Percentiles rank a stretch among this genome's conserved stretches.
These are phyloP conservation scores for Schizopygopsis pylzovi DNA, from an alignment of 2,797 vertebrate genomes.

Conservation along the genomic window DNA sequence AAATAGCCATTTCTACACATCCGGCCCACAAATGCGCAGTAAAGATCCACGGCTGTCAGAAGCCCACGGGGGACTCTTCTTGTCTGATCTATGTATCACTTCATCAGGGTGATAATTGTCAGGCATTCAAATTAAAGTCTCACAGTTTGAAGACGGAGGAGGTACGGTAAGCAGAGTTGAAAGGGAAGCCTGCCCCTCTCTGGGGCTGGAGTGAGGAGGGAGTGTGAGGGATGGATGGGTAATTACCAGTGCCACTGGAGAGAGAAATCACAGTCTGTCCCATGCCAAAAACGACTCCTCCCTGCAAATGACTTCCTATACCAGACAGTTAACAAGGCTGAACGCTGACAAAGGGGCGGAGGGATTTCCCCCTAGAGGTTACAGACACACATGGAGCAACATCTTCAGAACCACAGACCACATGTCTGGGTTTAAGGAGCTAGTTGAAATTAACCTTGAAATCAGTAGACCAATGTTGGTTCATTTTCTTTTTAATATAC, in stretches of 20 bases:
- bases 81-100: slow-evolving; percentile 66
- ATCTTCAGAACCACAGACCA: slow-evolving; percentile 1
- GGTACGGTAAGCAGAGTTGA: slow-evolving; percentile 60
- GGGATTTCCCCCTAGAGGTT: slow-evolving; percentile 53
- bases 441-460: background rate
- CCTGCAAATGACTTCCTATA: slow-evolving; percentile 76
- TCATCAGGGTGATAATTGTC: slow-evolving; percentile 70
- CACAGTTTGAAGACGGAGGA: slow-evolving; percentile 66
- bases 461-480: background rate
- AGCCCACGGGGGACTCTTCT: slow-evolving; percentile 58
- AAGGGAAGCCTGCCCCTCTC: slow-evolving; percentile 67
- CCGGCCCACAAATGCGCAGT: slow-evolving; percentile 41
- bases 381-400: slow-evolving; percentile 56
- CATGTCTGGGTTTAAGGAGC: background rate
- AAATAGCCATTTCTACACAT: slow-evolving; percentile 1
- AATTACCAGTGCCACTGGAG: slow-evolving; percentile 76
- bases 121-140: slow-evolving; percentile 73
- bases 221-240: slow-evolving; percentile 64
- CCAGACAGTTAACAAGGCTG: slow-evolving; percentile 69
- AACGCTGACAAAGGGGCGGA: slow-evolving; percentile 60
- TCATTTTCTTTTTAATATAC: background rate
- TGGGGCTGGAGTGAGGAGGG: slow-evolving; percentile 59
- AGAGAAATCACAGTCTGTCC: slow-evolving; percentile 74
- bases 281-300: slow-evolving; percentile 74
- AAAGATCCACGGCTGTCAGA: slow-evolving; percentile 62